A percentile compares a stretch with the other conserved stretches of the same genome.
phyloP scores from a whole-genome alignment of 2,113 vertebrate genomes.

The Sminthopsis crassicaudata region DNA sequence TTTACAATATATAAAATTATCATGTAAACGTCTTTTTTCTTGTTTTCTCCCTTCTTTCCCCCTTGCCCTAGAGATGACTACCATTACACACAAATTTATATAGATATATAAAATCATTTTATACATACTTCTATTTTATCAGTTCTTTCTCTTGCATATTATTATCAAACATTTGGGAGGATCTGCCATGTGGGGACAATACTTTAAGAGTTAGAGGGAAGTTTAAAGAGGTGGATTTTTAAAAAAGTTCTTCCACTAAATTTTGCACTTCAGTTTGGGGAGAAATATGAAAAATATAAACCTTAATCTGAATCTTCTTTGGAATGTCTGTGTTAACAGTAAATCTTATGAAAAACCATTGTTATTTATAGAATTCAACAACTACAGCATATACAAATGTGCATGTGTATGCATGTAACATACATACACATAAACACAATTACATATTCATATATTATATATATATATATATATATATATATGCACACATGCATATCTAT shows the following conservation, averaged over 20 bases:
- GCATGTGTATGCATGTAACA: background rate
- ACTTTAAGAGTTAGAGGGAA: background rate
- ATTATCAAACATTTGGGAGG: background rate
- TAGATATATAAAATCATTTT: too few species aligned
- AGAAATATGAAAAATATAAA: background rate
- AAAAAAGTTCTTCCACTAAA: background rate
- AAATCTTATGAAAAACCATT: background rate
- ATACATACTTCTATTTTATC: too few species aligned
- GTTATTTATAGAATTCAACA: background rate
- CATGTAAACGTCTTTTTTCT: too few species aligned
- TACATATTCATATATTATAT: background rate
- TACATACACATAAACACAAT: background rate
- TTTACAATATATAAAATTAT: too few species aligned
- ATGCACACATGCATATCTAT: background rate
- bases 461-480: background rate
- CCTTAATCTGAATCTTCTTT: background rate
- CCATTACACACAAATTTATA: too few species aligned
- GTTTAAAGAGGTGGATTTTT: too few species aligned
- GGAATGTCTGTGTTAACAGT: background rate
- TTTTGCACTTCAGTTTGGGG: background rate
- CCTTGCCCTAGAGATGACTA: too few species aligned
- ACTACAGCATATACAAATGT: background rate
- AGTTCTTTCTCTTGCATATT: background rate
- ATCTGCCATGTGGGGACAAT: background rate
- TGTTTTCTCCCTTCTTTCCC: too few species aligned